Conservation (phyloP, 1,140 invertebrate species). For the Drosophila truncata region DNA sequence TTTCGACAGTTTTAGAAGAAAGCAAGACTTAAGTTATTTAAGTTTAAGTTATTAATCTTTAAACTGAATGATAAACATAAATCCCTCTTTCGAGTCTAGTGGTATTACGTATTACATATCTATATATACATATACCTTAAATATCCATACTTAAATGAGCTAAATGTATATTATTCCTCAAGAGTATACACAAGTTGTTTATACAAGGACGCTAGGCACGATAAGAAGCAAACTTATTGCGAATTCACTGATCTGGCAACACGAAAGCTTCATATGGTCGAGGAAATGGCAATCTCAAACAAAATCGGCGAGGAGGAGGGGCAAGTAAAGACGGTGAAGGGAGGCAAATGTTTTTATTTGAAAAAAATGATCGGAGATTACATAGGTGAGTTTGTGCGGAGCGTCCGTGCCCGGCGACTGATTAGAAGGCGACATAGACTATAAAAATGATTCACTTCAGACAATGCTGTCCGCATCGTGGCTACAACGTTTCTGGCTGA, state of each 20-base stretch:
- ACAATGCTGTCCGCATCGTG: conserved; percentile 42
- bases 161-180: not conserved
- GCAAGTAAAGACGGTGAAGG: not conserved
- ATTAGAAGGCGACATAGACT: not conserved
- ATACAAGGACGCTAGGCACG: not conserved
- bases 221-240: conserved; percentile 2
- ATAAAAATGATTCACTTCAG: conserved; percentile 27
- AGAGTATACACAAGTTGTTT: conserved; percentile 8
- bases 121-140: not conserved
- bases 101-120: not conserved
- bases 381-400: conserved; percentile 22
- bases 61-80: not conserved
- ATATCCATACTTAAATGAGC: not conserved
- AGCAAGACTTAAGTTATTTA: too few relatives aligned
- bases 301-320: not conserved
- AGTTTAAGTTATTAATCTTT: not conserved
- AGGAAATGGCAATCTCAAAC: conserved; percentile 29
- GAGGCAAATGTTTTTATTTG: conserved; percentile 24
- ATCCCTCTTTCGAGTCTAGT: not conserved
- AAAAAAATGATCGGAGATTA: conserved; percentile 41
- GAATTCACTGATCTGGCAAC: conserved; percentile 27
- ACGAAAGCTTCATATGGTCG: not conserved
- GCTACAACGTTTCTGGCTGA: conserved; percentile 42
- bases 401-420: not conserved
- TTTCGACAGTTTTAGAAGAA: not conserved